Evolutionary conservation across 2,797 vertebrate genomes (phyloP), one percentile per base, ranked within the genome.

Genomic region (Poeciliopsis infans): DNA sequence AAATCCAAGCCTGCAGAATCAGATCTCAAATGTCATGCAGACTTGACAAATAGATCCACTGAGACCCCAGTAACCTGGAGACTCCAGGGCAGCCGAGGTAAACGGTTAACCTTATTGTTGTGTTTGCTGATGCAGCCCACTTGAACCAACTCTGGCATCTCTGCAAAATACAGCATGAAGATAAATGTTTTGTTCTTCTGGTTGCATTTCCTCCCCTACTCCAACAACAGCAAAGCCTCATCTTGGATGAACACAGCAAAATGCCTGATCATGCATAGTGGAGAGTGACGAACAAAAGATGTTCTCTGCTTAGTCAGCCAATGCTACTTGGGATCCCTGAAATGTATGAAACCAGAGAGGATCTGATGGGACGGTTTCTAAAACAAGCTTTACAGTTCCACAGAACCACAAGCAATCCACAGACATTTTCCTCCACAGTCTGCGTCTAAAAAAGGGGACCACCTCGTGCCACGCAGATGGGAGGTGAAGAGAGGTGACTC

Each of bases 241-340:
- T 75, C 79, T 79, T 49, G 81, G 74, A 82, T 85, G 76, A 93
- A 90, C 89, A 91, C 89, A 89, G 85, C 85, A 92, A 88, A 51
- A 73, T 33, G 77, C 81, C 49, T 7, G 1, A 78, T 76, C 87
- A 85, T 93, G 83, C 75, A 92, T 89, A 88, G 87, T 84, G 83
- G 76, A 92, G 91, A 89, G 85, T 86, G 85, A 94, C 91, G 91
- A 94, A 94, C 71, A 79, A 76, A 80, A 7, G 31, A 77, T 43
- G 66, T 77, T 87, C 83, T 84, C 75, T 41, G 77, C 81, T 91
- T 83, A 86, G 85, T 68, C 31, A 51, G 72, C 43, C 59, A 25
- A 4, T 77, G 81, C 83, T 61, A 49, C 83, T 88, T 82, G 80
- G 76, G 87, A 87, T 84, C 72, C 59, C 71, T 36, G 77, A 76